phyloP scores from a whole-genome alignment of 2,797 vertebrate genomes.

The Amblyraja radiata region DNA sequence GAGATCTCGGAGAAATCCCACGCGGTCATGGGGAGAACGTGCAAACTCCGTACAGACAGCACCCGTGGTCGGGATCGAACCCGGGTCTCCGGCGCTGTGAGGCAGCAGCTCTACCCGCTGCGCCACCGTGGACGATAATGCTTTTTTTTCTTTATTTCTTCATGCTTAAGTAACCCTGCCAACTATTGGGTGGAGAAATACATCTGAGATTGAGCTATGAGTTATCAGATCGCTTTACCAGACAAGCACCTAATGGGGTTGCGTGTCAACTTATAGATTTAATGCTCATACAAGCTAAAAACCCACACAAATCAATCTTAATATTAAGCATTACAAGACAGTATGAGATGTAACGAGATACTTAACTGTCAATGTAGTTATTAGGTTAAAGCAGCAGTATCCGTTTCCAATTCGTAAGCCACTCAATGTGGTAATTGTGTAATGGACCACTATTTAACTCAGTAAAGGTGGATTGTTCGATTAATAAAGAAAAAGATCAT shows the following conservation, averaged over 20 bases:
- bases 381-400: constrained; percentile 17
- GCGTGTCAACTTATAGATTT: constrained; percentile 30
- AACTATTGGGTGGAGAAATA: not conserved
- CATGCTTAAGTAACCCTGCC: not conserved
- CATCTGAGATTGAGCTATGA: not conserved
- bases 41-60: too few species aligned
- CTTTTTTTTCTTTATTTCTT: too few species aligned
- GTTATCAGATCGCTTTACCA: constrained; percentile 10
- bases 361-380: not conserved
- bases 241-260: constrained; percentile 17
- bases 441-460: not conserved
- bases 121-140: too few species aligned
- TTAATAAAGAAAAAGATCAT: not conserved
- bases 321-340: constrained; percentile 17
- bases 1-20: too few species aligned
- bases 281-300: constrained; percentile 19
- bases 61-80: too few species aligned
- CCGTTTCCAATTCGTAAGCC: constrained; percentile 9
- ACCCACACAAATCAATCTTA: constrained; percentile 33
- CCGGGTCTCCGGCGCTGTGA: too few species aligned
- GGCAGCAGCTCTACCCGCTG: too few species aligned
- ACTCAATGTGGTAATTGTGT: not conserved
- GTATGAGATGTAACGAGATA: not conserved
- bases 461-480: not conserved
- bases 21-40: too few species aligned